These are phyloP conservation scores for Nasonia oneida DNA, from an alignment of 2,888 invertebrate species.

Conservation along the genomic window DNA sequence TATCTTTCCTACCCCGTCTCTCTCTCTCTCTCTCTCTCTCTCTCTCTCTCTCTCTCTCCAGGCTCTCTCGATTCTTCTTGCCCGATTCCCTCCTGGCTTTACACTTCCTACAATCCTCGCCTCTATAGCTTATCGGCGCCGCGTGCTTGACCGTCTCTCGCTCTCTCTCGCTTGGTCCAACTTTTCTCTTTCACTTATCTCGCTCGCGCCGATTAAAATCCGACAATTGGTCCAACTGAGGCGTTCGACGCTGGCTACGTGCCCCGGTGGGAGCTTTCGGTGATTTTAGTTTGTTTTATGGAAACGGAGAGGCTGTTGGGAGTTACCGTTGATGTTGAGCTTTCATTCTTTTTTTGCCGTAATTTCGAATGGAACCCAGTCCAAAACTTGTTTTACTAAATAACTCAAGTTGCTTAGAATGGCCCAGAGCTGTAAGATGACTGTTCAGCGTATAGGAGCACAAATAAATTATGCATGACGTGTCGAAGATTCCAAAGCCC, in stretches of 20 bases:
- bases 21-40: too few species aligned
- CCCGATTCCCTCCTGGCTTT: constrained; percentile 46
- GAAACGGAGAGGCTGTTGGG: not conserved
- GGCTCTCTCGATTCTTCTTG: constrained; percentile 48
- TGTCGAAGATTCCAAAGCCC: too few species aligned
- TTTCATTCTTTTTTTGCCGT: not conserved
- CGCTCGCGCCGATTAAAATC: constrained; percentile 39
- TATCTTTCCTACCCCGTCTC: constrained; percentile 28
- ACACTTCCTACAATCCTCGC: constrained; percentile 54
- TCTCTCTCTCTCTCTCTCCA: not conserved
- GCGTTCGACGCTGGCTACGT: constrained; percentile 7
- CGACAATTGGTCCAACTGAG: not conserved
- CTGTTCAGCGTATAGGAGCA: too few species aligned
- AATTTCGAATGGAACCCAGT: too few species aligned
- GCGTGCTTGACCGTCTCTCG: constrained; percentile 36
- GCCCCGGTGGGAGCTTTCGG: not conserved
- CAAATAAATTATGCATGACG: too few species aligned
- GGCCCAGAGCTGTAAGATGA: too few species aligned
- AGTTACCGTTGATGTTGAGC: not conserved
- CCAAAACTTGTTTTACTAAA: too few species aligned
- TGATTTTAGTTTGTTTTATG: constrained; percentile 24
- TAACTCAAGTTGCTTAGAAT: too few species aligned
- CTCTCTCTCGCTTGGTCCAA: not conserved
- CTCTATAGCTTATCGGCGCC: constrained; percentile 15
- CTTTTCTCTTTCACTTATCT: constrained; percentile 58